Evolutionary conservation across 2,113 vertebrate genomes (phyloP), one percentile per base, ranked within the genome.

Genomic region (Puffinus mauretanicus): DNA sequence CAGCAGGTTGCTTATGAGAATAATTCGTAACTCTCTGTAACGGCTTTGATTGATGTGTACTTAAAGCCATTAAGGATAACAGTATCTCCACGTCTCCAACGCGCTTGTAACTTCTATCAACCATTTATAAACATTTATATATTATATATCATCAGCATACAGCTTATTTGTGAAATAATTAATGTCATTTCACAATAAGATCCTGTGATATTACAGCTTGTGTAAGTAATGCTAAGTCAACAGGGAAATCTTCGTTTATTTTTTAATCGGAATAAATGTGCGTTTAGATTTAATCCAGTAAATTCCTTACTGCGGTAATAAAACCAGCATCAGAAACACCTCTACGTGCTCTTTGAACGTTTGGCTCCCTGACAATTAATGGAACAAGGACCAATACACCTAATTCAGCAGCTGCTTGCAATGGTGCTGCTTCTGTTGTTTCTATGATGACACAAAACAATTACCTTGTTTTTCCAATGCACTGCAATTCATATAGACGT

Each of bases 1-100:
- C 64, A 70, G 34, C 57, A 67, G 47, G 55, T 69, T 85, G 67
- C 52, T 86, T 72, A 38, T 76, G 34, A 44, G n/a, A 79, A 67
- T 76, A 36, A 44, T 30, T 71, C 57, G 13, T 82, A 65, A 40
- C 34, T 52, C 57, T 79, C n/a, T 61, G 0, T 13, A 77, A 61
- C 0, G 0, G 16, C 30, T 77, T 92, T 82, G 47, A 51, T 0
- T 54, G 75, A 29, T 2, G 1, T 47, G 13, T 58, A 16, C 22
- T 47, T 87, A 29, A 32, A 67, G 26, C 20, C 27, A 66, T 66
- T 72, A 57, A 47, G 21, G 26, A 51, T 46, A 49, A 61, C 26
- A n/a, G 11, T 47, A 58, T 47, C 38, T 82, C 52, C 24, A 55
- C 18, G 22, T 58, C 77, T 84, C 82, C 34, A 61, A 46, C 13